Evolutionary conservation across 2,888 invertebrate genomes (phyloP).

Genomic region (Strigamia transsilvanica): DNA sequence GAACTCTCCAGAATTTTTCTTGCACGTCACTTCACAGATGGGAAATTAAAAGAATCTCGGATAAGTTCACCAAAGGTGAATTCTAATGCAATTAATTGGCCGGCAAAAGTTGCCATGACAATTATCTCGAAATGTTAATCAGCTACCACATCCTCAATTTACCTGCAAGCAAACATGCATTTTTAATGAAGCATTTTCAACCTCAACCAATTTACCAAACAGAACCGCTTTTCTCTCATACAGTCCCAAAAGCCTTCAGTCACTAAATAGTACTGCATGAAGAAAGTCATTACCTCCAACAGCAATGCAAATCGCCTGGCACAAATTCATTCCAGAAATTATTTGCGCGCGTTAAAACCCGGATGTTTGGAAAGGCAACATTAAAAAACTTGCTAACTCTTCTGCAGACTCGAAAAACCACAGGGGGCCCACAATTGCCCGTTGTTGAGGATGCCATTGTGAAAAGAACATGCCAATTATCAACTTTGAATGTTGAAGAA

Average conservation of each 20-base stretch:
- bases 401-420: neutral
- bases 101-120: conserved; percentile 34
- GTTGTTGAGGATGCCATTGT: conserved; percentile 11
- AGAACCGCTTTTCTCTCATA: neutral
- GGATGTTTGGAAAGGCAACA: neutral
- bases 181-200: conserved; percentile 45
- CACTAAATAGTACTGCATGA: neutral
- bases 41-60: conserved; percentile 20
- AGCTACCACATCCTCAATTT: neutral
- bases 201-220: neutral
- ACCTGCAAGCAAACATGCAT: conserved; percentile 15
- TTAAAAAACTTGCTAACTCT: conserved; percentile 5
- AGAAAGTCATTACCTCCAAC: neutral
- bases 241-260: neutral
- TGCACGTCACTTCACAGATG: neutral
- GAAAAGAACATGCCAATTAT: conserved; percentile 26
- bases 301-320: conserved; percentile 5
- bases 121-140: conserved; percentile 17
- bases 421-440: neutral
- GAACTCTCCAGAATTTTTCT: neutral
- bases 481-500: neutral
- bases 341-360: conserved; percentile 18
- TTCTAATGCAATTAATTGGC: conserved; percentile 42
- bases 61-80: conserved; percentile 24
- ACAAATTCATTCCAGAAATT: conserved; percentile 7